A percentile compares a stretch with the other conserved stretches of the same genome.
Conservation (phyloP, 1,140 invertebrate genomes). For the Danaus melanippus region DNA sequence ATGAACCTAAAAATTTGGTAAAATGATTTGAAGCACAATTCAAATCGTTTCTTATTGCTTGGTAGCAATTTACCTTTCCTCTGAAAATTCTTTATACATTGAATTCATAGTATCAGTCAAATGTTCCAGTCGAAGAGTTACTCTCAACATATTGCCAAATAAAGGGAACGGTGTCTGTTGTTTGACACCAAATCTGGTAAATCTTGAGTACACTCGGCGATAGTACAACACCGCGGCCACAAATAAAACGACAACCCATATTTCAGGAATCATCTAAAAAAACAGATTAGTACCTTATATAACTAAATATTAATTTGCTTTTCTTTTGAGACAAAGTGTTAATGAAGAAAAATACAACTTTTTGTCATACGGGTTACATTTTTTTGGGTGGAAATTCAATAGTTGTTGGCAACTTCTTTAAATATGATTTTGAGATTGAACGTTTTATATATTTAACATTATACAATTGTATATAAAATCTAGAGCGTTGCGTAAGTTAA, state of each 20-base stretch:
- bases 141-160: slow-evolving; percentile 28
- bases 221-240: slow-evolving; percentile 21
- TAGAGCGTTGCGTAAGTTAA: no score
- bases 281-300: background rate
- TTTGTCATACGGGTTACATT: no score
- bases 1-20: slow-evolving; percentile 31
- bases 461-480: no score
- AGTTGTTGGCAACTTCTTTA: no score
- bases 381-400: no score
- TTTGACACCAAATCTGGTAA: slow-evolving; percentile 28
- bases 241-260: slow-evolving; percentile 28
- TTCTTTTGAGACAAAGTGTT: no score
- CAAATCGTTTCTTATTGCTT: background rate
- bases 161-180: slow-evolving; percentile 19
- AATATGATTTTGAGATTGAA: no score
- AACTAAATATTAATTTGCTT: no score
- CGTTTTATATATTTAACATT: no score
- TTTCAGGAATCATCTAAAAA: slow-evolving; percentile 12
- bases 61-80: slow-evolving; percentile 30
- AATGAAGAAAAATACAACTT: no score
- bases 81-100: slow-evolving; percentile 24
- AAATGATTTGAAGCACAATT: background rate
- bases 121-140: slow-evolving; percentile 20
- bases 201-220: slow-evolving; percentile 26
- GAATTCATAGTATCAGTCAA: slow-evolving; percentile 22